Conservation (phyloP, 2,113 vertebrate species). For the Petrocephalus zakoni region DNA sequence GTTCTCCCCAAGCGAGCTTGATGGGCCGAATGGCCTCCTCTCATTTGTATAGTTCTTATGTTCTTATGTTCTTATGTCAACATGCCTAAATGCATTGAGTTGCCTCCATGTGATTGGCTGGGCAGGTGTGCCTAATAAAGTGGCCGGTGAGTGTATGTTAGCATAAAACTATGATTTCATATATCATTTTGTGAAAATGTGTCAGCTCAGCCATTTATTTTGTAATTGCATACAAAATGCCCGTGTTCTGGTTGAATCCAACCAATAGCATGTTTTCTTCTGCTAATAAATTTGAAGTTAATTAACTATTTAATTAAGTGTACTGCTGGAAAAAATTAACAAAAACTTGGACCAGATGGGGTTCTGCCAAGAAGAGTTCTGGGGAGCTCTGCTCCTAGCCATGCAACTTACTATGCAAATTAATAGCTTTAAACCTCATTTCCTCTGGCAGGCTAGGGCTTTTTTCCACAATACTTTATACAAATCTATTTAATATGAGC, state of each 20-base stretch:
- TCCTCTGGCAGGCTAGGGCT: neutral
- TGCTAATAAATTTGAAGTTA: neutral
- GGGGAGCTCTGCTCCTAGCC: neutral
- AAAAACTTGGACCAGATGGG: neutral
- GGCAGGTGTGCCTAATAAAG: too few species aligned
- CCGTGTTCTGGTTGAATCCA: neutral
- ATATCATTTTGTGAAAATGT: neutral
- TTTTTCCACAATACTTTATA: slow-evolving; percentile 6
- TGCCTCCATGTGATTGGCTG: too few species aligned
- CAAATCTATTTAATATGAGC: slow-evolving; percentile 16
- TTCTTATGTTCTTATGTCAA: too few species aligned
- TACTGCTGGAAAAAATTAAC: neutral
- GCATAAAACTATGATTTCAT: neutral
- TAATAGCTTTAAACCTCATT: neutral
- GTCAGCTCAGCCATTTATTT: neutral
- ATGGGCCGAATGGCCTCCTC: too few species aligned
- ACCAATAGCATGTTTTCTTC: neutral
- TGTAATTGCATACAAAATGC: neutral
- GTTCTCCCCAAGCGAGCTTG: too few species aligned
- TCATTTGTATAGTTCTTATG: too few species aligned
- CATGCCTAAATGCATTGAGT: too few species aligned
- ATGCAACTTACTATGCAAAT: neutral
- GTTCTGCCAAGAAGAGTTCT: neutral
- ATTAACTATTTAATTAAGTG: neutral
- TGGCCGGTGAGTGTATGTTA: too few species aligned